Conservation (phyloP, 2,797 vertebrate species). For the Oreochromis mossambicus region DNA sequence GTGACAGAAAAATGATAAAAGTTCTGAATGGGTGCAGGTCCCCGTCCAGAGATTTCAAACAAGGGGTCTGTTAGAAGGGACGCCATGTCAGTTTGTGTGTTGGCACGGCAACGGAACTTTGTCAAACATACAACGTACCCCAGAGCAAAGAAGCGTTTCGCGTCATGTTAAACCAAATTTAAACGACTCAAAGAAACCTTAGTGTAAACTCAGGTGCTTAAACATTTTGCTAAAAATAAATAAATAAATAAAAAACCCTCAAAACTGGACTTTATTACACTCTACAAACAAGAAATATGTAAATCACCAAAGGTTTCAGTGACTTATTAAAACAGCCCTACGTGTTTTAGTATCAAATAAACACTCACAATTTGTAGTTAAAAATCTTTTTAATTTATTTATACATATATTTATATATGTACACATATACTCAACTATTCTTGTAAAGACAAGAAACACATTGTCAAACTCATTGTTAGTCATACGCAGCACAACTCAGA, state of each 20-base stretch:
- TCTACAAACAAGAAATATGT: background rate
- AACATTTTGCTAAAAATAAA: background rate
- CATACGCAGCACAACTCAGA: slow-evolving; percentile 55
- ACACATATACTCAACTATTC: slow-evolving; percentile 74
- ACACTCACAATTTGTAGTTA: slow-evolving; percentile 63
- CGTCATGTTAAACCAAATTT: background rate
- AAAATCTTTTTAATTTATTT: slow-evolving; percentile 84
- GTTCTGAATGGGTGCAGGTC: slow-evolving; percentile 72
- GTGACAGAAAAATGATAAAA: slow-evolving; percentile 74
- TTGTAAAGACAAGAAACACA: slow-evolving; percentile 70
- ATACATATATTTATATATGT: slow-evolving; percentile 85
- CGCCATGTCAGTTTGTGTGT: slow-evolving; percentile 77
- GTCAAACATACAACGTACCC: background rate
- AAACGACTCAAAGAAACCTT: background rate
- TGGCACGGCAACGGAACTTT: slow-evolving; percentile 34
- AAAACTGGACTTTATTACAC: background rate
- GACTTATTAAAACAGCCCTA: background rate
- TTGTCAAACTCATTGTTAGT: slow-evolving; percentile 67
- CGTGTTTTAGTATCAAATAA: background rate
- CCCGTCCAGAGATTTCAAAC: slow-evolving; percentile 70
- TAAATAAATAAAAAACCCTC: background rate
- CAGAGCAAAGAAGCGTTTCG: background rate
- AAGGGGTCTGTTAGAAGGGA: slow-evolving; percentile 66
- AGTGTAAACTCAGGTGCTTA: background rate
- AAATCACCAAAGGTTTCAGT: background rate